These are phyloP conservation scores for Linyphia triangularis DNA, from an alignment of 2,888 invertebrate genomes.

Conservation along the genomic window DNA sequence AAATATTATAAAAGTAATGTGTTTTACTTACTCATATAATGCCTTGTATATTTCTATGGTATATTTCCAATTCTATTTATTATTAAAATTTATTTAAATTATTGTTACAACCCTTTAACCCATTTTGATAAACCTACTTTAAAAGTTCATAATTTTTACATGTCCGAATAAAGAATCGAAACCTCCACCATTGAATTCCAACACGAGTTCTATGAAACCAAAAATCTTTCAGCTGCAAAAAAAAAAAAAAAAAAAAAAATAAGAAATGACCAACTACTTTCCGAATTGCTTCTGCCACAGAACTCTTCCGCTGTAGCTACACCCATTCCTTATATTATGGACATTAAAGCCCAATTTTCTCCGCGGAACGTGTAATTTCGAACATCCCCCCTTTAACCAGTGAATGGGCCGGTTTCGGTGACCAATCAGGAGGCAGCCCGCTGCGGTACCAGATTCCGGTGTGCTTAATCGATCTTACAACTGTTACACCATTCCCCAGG, in stretches of 20 bases:
- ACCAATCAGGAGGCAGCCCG: conserved; percentile 39
- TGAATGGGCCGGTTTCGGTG: conserved; percentile 23
- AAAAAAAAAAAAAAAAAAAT: neutral
- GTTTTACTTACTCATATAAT: too few relatives aligned
- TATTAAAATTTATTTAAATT: too few relatives aligned
- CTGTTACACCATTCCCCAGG: conserved; percentile 34
- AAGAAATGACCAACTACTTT: neutral
- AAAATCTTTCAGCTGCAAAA: too few relatives aligned
- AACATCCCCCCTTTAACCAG: conserved; percentile 26
- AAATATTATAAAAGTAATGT: too few relatives aligned
- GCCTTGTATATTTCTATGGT: too few relatives aligned
- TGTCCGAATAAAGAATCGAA: too few relatives aligned
- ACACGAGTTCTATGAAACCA: too few relatives aligned
- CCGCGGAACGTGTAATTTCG: conserved; percentile 41
- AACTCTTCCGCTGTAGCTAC: neutral
- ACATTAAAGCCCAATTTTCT: conserved; percentile 58
- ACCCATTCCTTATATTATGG: conserved; percentile 50
- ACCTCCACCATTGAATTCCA: too few relatives aligned
- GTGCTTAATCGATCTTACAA: conserved; percentile 62
- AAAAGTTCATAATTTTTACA: too few relatives aligned
- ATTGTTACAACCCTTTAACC: too few relatives aligned
- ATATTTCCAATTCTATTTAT: too few relatives aligned
- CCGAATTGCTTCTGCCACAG: neutral
- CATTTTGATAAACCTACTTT: too few relatives aligned
- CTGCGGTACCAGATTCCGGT: conserved; percentile 10